Conservation (phyloP, 2,888 invertebrate species). For the Timema podura region DNA sequence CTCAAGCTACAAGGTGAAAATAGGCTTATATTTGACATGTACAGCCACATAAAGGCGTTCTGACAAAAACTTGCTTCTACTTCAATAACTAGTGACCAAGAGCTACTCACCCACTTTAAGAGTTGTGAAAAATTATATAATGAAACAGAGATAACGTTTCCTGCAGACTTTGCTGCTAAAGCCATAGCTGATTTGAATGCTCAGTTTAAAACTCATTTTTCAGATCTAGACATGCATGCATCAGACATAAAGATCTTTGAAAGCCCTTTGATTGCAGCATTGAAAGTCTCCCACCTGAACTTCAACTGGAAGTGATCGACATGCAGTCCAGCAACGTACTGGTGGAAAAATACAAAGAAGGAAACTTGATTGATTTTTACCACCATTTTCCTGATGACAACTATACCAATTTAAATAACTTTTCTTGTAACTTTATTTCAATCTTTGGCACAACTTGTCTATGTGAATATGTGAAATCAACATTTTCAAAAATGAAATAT, state of each 20-base stretch:
- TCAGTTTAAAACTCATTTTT: background rate
- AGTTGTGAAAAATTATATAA: background rate
- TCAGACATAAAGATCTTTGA: background rate
- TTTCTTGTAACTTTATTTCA: background rate
- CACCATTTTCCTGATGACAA: background rate
- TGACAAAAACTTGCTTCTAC: background rate
- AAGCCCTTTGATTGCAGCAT: background rate
- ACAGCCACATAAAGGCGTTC: background rate
- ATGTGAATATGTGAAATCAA: background rate
- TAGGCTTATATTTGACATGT: background rate
- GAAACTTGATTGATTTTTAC: conserved; percentile 1
- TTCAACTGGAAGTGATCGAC: background rate
- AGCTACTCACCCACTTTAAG: background rate
- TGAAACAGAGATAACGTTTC: background rate
- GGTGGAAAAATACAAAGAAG: background rate
- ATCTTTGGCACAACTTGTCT: background rate
- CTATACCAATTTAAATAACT: background rate
- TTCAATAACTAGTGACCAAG: background rate
- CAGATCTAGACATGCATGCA: background rate
- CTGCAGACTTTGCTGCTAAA: conserved; percentile 2
- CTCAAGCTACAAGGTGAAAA: background rate
- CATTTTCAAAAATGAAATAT: background rate
- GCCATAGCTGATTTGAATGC: background rate
- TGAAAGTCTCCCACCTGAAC: conserved; percentile 8
- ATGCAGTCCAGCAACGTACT: conserved; percentile 7